Base-by-base conservation (phyloP, 1,140 invertebrate species). In the Cotesia glomerata region DNA sequence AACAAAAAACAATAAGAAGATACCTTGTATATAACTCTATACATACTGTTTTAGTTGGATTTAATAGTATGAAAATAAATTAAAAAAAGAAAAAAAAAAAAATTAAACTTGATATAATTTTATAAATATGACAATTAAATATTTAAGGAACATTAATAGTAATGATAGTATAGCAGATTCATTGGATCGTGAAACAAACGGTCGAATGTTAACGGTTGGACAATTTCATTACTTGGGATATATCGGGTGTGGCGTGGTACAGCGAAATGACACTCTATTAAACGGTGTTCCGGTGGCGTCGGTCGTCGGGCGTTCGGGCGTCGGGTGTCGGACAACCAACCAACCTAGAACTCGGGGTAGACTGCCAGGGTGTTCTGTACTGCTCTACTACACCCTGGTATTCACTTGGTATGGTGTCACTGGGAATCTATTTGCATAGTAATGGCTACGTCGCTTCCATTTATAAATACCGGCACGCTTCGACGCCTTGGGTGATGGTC, bases 371-470 rank as follows among this genome's bases (percentile, higher is more conserved):
- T 66, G 75, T 78, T 77, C 79, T 78, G 26, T 26, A 26, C 26
- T 26, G 3, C 1, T 26, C 1, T 26, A 26, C 26, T 26, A 26
- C 1, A 26, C 26, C 26, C 26, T 26, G 26, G 26, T 78, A 80
- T 84, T 85, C 81, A 81, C 81, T 67, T 79, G 77, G 80, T 81
- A 79, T 84, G 77, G 80, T 81, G 79, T 84, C 80, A 81, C 80
- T 80, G 75, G 74, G 84, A 84, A 86, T 85, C 82, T 84, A 86
- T 86, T 85, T 86, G 84, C 84, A 86, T 86, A 84, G 81, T 86
- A 85, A 86, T 85, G 81, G 79, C 76, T 68, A 59, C 68, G 76
- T 78, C 77, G 79, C 78, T 75, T 72, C 73, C 74, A 73, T 77
- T 78, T 80, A 80, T 77, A 79, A 79, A 78, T 79, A 69, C 16